Evolutionary conservation across 2,113 vertebrate species (phyloP), one percentile per base, ranked within the genome.

Genomic region (Gambusia affinis): DNA sequence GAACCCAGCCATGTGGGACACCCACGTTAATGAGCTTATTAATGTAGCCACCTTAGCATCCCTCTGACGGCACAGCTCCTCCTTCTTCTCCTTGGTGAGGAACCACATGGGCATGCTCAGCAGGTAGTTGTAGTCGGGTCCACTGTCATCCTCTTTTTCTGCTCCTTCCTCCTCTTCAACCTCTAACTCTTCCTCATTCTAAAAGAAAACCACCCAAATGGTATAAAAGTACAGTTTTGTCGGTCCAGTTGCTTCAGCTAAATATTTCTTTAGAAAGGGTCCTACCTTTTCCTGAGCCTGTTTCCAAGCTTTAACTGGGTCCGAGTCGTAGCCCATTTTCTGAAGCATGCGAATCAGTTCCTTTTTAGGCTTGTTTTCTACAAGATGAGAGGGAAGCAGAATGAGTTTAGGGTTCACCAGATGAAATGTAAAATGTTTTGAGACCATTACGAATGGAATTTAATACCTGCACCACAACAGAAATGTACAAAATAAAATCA

Each of bases 341-440:
- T 97, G 90, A 51, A 99, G 94, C 92, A 98, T 95, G 84, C 93
- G 90, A 81, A 99, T 99, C 81, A 99, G 81, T 67, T 99, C 97
- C 82, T 99, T 99, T 92, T 99, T 99, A 60, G 98, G 96, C 68
- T 99, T 99, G 93, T 99, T 99, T 92, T 99, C 98, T 99, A 81
- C 54, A 84, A 86, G 22, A 80, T 15, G 17, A 28, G 64, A 4
- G 31, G 5, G 5, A 33, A 47, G 11, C 39, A 60, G 2, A 37
- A 37, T 11, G 35, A 37, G 10, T 37, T 37, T 7, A 37, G 35
- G 35, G 10, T 37, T 37, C 35, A 37, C 35, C 35, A 37, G 8
- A 1, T 37, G 35, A 10, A 37, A 37, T 37, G 35, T 37, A 11
- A 37, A 37, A 37, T 37, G 35, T 37, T 7, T 37, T 37, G 35